Conservation (phyloP, 1,140 invertebrate species). For the Danaus melanippus region DNA sequence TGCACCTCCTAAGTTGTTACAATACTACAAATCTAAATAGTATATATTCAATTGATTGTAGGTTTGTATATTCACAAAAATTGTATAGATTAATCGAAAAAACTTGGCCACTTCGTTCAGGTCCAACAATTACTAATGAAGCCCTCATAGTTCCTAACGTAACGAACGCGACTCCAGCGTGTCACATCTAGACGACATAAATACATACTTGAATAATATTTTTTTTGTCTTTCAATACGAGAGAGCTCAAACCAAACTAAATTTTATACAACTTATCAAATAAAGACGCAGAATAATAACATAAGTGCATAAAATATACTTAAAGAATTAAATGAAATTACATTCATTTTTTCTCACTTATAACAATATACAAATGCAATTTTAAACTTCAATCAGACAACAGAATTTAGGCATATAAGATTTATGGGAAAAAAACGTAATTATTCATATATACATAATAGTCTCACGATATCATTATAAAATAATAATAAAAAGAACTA, state of each 20-base stretch:
- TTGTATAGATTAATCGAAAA: conserved; percentile 58
- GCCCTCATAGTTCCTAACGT: conserved; percentile 7
- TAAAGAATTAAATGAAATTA: conserved; percentile 47
- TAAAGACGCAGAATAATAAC: conserved; percentile 34
- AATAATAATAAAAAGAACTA: conserved; percentile 11
- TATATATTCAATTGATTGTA: conserved; percentile 49
- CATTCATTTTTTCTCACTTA: conserved; percentile 40
- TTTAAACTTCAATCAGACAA: conserved; percentile 46
- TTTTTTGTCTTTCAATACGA: conserved; percentile 35
- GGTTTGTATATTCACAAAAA: conserved; percentile 66
- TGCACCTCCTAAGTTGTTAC: conserved; percentile 50
- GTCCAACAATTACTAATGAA: conserved; percentile 28
- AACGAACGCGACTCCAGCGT: conserved; percentile 20
- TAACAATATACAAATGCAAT: conserved; percentile 56
- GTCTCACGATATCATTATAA: conserved; percentile 19
- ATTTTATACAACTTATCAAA: conserved; percentile 62
- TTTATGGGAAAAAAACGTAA: conserved; percentile 33
- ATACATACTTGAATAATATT: conserved; percentile 20
- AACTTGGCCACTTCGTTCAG: conserved; percentile 59
- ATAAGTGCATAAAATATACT: conserved; percentile 32
- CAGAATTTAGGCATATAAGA: conserved; percentile 34
- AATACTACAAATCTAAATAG: conserved; percentile 62
- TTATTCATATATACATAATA: conserved; percentile 65
- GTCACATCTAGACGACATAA: conserved; percentile 29
- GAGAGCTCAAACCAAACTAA: conserved; percentile 53